Evolutionary conservation across 2,888 invertebrate species (phyloP).

Genomic region (Catonia carolina): DNA sequence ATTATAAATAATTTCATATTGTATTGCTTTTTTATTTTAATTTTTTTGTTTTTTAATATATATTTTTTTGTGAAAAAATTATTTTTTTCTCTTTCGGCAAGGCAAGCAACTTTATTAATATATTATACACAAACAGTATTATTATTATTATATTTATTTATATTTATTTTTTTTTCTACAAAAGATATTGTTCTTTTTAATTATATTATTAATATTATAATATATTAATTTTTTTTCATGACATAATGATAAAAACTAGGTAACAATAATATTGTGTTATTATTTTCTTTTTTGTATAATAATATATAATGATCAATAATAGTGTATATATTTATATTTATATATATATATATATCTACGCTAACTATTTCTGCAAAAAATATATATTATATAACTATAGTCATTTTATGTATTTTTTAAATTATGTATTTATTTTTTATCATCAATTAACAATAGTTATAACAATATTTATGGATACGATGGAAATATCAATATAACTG

Average conservation of each 20-base stretch:
- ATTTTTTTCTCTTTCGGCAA: constrained; percentile 30
- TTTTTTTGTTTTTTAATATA: constrained; percentile 30
- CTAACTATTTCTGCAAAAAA: no score
- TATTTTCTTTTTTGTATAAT: not conserved
- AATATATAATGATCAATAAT: constrained; percentile 1
- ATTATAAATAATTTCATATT: constrained; percentile 22
- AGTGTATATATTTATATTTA: no score
- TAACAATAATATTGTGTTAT: not conserved
- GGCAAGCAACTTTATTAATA: constrained; percentile 33
- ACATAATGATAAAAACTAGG: not conserved
- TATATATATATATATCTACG: no score
- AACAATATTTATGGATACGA: no score
- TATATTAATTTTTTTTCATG: constrained; percentile 22
- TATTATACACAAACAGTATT: constrained; percentile 20
- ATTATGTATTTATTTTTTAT: no score
- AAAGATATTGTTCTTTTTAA: constrained; percentile 31
- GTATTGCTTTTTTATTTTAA: constrained; percentile 31
- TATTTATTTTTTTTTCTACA: constrained; percentile 27
- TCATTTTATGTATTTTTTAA: no score
- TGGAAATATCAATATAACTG: no score
- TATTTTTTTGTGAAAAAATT: constrained; percentile 30
- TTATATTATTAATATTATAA: constrained; percentile 26
- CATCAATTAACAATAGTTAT: no score
- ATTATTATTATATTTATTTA: no score
- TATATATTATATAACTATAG: no score